Evolutionary conservation across 2,888 invertebrate species (phyloP).

Genomic region (Glaucopsyche alexis): DNA sequence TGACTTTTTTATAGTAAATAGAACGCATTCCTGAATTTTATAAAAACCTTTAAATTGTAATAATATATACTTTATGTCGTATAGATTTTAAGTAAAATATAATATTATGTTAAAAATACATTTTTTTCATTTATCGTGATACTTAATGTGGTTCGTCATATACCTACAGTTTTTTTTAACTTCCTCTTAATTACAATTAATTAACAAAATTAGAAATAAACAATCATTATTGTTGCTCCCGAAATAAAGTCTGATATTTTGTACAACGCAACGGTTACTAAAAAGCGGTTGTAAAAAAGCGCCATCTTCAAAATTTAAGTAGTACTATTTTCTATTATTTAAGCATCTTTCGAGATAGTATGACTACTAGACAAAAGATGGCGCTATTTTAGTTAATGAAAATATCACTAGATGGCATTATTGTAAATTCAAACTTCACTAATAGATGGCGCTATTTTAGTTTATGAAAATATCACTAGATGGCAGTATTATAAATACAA

Average conservation of each 20-base stretch:
- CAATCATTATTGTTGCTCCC: no score
- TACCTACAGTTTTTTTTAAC: neutral
- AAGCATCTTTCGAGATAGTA: neutral
- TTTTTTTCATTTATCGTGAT: neutral
- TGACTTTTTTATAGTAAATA: neutral
- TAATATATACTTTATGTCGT: neutral
- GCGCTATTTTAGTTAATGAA: neutral
- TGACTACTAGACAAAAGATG: neutral
- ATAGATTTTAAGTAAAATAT: constrained; percentile 21
- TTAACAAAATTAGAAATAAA: no score
- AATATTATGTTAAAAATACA: neutral
- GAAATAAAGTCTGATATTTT: no score
- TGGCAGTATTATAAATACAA: neutral
- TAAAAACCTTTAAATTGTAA: constrained; percentile 12
- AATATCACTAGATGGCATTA: neutral
- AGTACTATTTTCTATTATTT: no score
- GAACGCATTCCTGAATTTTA: constrained; percentile 16
- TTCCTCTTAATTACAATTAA: neutral
- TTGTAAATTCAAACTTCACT: constrained; percentile 23
- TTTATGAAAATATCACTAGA: neutral
- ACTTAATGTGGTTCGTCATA: neutral
- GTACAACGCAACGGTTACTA: neutral
- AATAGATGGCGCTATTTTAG: constrained; percentile 35
- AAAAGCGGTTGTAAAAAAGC: neutral
- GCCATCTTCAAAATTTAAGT: no score